Percentiles rank a stretch among this genome's conserved stretches.
These are phyloP conservation scores for Cryptosula pallasiana DNA, from an alignment of 2,888 invertebrate genomes.

Conservation along the genomic window DNA sequence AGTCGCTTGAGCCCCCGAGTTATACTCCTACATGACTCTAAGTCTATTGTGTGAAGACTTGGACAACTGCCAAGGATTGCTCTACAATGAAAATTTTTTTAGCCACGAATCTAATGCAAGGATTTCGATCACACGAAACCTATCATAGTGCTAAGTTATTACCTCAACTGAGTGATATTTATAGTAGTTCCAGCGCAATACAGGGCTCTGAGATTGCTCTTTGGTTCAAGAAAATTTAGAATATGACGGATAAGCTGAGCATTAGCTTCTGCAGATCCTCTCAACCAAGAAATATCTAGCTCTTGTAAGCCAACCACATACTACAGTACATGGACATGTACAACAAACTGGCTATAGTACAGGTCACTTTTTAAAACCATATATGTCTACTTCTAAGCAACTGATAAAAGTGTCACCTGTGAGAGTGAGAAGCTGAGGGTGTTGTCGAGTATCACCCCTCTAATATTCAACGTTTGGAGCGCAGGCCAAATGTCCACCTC, in stretches of 20 bases:
- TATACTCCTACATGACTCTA: neutral
- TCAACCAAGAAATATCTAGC: constrained; percentile 15
- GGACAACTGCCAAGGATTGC: neutral
- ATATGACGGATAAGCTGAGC: too few relatives aligned
- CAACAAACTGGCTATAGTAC: too few relatives aligned
- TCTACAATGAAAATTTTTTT: too few relatives aligned
- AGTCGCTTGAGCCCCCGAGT: neutral
- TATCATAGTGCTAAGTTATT: too few relatives aligned
- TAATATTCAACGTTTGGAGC: neutral
- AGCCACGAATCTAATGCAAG: too few relatives aligned
- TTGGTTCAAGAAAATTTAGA: neutral
- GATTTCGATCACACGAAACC: too few relatives aligned
- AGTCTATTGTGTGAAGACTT: neutral
- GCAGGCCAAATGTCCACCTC: neutral
- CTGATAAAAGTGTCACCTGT: too few relatives aligned
- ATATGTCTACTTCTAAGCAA: too few relatives aligned
- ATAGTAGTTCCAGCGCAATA: neutral
- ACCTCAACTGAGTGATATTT: neutral
- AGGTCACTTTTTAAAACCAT: too few relatives aligned
- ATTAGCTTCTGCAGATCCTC: neutral
- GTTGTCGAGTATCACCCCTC: neutral
- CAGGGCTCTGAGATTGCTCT: neutral
- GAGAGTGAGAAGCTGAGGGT: too few relatives aligned
- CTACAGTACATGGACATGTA: too few relatives aligned
- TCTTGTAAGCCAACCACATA: neutral